Evolutionary conservation across 2,113 vertebrate species (phyloP).

Genomic region (Prunella himalayana): DNA sequence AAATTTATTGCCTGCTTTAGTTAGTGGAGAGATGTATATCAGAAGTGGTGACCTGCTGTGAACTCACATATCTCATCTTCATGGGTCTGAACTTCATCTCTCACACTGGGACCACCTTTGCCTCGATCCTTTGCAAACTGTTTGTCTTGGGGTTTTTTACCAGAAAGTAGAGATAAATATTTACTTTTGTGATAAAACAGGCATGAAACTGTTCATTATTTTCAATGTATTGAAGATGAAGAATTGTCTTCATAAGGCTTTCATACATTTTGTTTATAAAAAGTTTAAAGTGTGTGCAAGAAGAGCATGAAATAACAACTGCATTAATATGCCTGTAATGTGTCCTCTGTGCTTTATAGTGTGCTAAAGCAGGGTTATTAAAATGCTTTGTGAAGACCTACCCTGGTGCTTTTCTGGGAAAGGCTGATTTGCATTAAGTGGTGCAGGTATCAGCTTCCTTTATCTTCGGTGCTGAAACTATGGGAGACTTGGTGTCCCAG

Average conservation of each 20-base stretch:
- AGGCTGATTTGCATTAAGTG: neutral
- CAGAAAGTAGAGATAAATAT: neutral
- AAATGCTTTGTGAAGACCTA: neutral
- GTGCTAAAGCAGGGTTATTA: neutral
- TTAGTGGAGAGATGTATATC: neutral
- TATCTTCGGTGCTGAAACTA: neutral
- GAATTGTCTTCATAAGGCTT: neutral
- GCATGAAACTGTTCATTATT: neutral
- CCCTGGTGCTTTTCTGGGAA: neutral
- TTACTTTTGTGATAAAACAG: neutral
- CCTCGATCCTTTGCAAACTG: neutral
- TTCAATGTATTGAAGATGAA: neutral
- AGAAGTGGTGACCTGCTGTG: neutral
- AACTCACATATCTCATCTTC: neutral
- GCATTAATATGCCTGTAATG: neutral
- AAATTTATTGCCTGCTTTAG: neutral
- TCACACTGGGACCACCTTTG: neutral
- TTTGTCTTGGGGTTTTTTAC: neutral
- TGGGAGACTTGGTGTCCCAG: neutral
- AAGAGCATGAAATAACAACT: neutral
- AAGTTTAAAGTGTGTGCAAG: neutral
- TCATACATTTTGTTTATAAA: neutral
- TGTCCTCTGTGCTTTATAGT: neutral
- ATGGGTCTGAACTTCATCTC: neutral
- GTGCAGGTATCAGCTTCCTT: neutral